Evolutionary conservation across 2,888 invertebrate genomes (phyloP).

Genomic region (Mayetiola destructor): DNA sequence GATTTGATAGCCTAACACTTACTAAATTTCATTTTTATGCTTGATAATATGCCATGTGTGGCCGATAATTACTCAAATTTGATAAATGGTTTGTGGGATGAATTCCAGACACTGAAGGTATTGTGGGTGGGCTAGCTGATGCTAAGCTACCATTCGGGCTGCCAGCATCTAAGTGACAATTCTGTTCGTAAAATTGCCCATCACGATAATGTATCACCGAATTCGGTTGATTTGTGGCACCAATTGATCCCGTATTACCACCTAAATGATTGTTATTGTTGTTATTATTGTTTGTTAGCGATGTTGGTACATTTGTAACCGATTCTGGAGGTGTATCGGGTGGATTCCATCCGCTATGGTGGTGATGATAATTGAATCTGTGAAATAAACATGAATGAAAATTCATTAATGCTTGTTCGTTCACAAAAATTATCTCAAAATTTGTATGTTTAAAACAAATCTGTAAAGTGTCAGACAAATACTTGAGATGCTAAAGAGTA

Average conservation of each 20-base stretch:
- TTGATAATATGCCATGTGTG: slow-evolving; percentile 31
- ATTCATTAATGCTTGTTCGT: no score
- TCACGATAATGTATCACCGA: slow-evolving; percentile 29
- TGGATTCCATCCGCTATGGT: slow-evolving; percentile 36
- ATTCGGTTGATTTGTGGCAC: slow-evolving; percentile 4
- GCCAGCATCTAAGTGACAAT: slow-evolving; percentile 34
- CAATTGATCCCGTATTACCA: background rate
- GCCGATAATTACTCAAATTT: slow-evolving; percentile 33
- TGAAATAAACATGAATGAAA: background rate
- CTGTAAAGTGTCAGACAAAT: no score
- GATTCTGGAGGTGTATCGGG: slow-evolving; percentile 33
- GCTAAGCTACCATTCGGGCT: slow-evolving; percentile 35
- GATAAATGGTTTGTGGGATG: slow-evolving; percentile 29
- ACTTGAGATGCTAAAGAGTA: no score
- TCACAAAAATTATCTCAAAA: no score
- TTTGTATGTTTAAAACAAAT: no score
- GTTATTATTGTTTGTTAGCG: slow-evolving; percentile 23
- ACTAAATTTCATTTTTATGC: slow-evolving; percentile 22
- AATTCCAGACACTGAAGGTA: slow-evolving; percentile 19
- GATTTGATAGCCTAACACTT: background rate
- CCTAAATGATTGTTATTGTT: slow-evolving; percentile 17
- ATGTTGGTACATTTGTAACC: slow-evolving; percentile 7
- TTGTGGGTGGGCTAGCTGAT: slow-evolving; percentile 34
- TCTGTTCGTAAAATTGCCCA: slow-evolving; percentile 35
- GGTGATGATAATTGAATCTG: slow-evolving; percentile 19